Base-by-base conservation (phyloP, 2,888 invertebrate genomes). In the Barypeithes pellucidus region DNA sequence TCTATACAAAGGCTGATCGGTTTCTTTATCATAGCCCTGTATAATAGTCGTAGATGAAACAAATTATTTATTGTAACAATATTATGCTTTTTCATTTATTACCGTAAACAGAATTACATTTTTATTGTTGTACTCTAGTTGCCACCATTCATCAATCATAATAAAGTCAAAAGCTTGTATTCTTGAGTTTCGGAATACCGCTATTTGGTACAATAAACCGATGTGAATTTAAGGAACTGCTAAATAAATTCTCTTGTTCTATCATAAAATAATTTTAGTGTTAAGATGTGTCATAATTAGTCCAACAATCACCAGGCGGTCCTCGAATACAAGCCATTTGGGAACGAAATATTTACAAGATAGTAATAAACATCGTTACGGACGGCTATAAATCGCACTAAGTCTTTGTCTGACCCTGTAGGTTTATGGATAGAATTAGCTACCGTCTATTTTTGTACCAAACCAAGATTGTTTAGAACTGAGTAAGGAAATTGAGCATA, bases 381-480 rank as follows among this genome's bases (percentile, higher is more conserved):
- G 33, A 29, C 33, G n/a, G 33, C 33, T 33, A 16, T 54, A 54
- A 54, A 54, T 54, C 16, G 54, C 54, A 54, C 54, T 24, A 24
- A n/a, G 11, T 29, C 54, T 54, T 54, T 54, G 54, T 54, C 16
- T 11, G 22, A 54, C n/a, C 3, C 11, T 54, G 33, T 68, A 59
- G 60, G 60, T 68, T 68, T 60, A 68, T 68, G 36, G 47, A 9
- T 12, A 29, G 22, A 36, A 68, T 68, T 68, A 68, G 67, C 67
- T 68, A 68, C 67, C 67, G 67, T 68, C 41, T 33, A 47, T 68
- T 68, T 47, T 43, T 18, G 47, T 68, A 33, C 41, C 20, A 60
- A 68, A 60, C 67, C 60, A 29, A 47, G 16, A 29, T n/a, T 33
- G 33, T 54, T 8, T 33, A 29, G 8, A n/a, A 33, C 54, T 54